A percentile compares a stretch with the other conserved stretches of the same genome.
phyloP scores from a whole-genome alignment of 1,140 invertebrate genomes.

The Atta texana region DNA sequence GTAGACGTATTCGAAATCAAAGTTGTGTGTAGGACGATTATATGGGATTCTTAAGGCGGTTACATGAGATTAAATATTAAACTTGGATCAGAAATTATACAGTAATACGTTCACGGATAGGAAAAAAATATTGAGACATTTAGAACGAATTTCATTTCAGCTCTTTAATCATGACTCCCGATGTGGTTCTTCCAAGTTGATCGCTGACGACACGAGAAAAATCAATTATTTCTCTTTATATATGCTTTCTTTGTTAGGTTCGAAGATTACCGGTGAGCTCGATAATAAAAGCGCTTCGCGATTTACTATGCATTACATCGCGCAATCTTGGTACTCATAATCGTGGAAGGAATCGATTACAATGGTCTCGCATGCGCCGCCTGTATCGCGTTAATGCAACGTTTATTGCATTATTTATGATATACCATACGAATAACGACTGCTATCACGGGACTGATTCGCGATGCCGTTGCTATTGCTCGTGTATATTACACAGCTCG shows the following conservation, averaged over 20 bases:
- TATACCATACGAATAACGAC: conserved; percentile 33
- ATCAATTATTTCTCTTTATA: conserved; percentile 14
- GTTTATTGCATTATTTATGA: conserved; percentile 48
- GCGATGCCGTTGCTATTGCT: conserved; percentile 22
- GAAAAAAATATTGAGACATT: conserved; percentile 12
- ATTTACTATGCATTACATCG: conserved; percentile 24
- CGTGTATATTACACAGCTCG: conserved; percentile 7
- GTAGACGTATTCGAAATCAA: neutral
- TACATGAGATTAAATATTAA: neutral
- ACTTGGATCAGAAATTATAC: conserved; percentile 20
- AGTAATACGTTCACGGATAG: neutral
- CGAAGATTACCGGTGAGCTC: conserved; percentile 28
- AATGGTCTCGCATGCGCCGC: conserved; percentile 37
- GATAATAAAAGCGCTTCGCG: conserved; percentile 2
- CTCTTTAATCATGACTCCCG: conserved; percentile 2
- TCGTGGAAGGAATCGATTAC: conserved; percentile 48
- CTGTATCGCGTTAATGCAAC: conserved; percentile 35
- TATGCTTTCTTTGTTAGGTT: neutral
- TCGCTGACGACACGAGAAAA: conserved; percentile 1
- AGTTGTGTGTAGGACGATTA: conserved; percentile 13
- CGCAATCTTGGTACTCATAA: neutral
- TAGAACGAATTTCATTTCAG: conserved; percentile 24
- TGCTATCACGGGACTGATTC: conserved; percentile 7
- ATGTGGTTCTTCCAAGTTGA: neutral
- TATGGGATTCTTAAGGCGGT: conserved; percentile 15